Percentiles rank a stretch among this genome's conserved stretches.
phyloP scores from a whole-genome alignment of 2,113 vertebrate genomes.

The Pedionomus torquatus region DNA sequence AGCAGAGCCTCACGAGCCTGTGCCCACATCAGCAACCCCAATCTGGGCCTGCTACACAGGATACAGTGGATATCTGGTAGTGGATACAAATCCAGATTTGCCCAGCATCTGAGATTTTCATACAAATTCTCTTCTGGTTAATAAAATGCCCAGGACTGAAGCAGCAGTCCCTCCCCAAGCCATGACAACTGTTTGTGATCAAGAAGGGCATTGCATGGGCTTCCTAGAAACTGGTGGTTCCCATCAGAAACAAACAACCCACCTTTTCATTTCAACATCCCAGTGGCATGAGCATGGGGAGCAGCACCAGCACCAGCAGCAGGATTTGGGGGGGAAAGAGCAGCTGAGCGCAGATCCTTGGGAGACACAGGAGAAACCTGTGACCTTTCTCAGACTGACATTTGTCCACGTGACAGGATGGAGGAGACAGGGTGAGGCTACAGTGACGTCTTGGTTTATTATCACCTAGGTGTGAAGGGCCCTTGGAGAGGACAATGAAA shows the following conservation, averaged over 20 bases:
- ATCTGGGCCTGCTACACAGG: background rate
- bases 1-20: background rate
- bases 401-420: rapidly evolving
- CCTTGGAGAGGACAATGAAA: rapidly evolving
- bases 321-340: background rate
- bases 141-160: background rate
- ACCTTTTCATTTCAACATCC: background rate
- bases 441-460: rapidly evolving
- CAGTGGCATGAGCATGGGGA: rapidly evolving
- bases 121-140: background rate
- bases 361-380: background rate
- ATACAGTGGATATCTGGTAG: background rate
- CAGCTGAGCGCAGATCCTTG: background rate
- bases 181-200: rapidly evolving
- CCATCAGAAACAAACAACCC: background rate
- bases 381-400: background rate
- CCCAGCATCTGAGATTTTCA: background rate
- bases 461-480: background rate
- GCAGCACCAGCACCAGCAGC: rapidly evolving
- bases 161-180: background rate
- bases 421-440: background rate
- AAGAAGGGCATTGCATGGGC: background rate
- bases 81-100: background rate
- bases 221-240: background rate
- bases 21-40: background rate